A percentile compares a stretch with the other conserved stretches of the same genome.
Evolutionary conservation across 2,113 vertebrate genomes (phyloP).

Genomic region (Halcyon senegalensis): DNA sequence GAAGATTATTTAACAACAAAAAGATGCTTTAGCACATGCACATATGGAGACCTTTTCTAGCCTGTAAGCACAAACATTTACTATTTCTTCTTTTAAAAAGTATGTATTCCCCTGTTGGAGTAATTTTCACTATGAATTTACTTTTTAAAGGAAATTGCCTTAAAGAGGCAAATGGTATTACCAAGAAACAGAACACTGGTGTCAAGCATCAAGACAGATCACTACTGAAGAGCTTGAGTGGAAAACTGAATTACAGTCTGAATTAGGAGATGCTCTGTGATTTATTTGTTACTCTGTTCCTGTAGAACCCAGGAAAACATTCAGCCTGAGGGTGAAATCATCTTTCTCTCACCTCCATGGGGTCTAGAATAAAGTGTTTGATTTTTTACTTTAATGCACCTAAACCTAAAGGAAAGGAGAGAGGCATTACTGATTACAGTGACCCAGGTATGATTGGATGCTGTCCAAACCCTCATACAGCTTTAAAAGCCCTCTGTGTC

Average conservation of each 20-base stretch:
- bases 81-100: background rate
- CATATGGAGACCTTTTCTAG: background rate
- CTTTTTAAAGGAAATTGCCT: slow-evolving; percentile 14
- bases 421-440: background rate
- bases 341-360: background rate
- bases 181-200: background rate
- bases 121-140: background rate
- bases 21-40: background rate
- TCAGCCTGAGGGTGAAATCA: slow-evolving; percentile 4
- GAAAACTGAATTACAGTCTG: slow-evolving; percentile 34
- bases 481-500: background rate
- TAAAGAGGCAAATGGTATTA: background rate
- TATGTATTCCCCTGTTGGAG: background rate
- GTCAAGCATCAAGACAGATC: background rate
- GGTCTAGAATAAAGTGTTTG: background rate
- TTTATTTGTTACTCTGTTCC: slow-evolving; percentile 5
- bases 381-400: background rate
- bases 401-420: background rate
- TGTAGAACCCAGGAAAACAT: slow-evolving; percentile 14
- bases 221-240: background rate
- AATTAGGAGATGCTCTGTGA: background rate
- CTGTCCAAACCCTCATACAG: background rate
- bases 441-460: background rate
- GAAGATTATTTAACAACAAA: background rate
- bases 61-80: background rate